Evolutionary conservation across 1,140 invertebrate genomes (phyloP).

Genomic region (Latrodectus geometricus): DNA sequence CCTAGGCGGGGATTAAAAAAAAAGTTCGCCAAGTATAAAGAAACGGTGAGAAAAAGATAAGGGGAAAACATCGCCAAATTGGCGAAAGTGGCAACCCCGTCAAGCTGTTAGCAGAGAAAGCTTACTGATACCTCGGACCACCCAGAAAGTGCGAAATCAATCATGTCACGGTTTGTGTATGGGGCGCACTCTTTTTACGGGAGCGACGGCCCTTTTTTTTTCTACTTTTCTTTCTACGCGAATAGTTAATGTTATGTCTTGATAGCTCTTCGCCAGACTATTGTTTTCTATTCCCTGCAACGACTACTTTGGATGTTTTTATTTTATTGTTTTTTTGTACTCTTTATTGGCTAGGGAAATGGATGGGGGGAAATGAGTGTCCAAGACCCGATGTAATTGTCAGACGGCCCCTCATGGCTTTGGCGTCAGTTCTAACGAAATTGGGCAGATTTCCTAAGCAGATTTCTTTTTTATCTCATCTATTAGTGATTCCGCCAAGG

Average conservation of each 20-base stretch:
- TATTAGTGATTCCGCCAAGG: background rate
- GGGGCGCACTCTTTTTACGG: conserved; percentile 40
- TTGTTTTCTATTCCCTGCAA: conserved; percentile 13
- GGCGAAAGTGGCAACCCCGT: conserved; percentile 37
- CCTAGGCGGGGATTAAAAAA: too few relatives aligned
- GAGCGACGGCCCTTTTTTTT: conserved; percentile 38
- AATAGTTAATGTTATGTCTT: conserved; percentile 62
- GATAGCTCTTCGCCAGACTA: conserved; percentile 40
- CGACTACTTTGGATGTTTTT: background rate
- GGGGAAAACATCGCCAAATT: conserved; percentile 34
- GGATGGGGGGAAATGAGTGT: background rate
- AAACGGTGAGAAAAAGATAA: background rate
- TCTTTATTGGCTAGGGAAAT: background rate
- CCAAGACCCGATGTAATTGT: background rate
- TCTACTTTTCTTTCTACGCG: conserved; percentile 18
- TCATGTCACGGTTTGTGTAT: conserved; percentile 59
- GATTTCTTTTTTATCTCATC: background rate
- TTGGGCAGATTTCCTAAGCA: background rate
- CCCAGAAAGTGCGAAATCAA: conserved; percentile 62
- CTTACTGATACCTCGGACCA: conserved; percentile 55
- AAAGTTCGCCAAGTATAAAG: background rate
- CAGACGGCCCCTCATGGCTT: background rate
- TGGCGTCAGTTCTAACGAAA: background rate
- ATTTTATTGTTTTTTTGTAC: background rate
- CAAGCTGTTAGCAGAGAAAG: conserved; percentile 40